Base-by-base conservation (phyloP, 2,797 vertebrate species). In the Melanotaenia parkinsoni region DNA sequence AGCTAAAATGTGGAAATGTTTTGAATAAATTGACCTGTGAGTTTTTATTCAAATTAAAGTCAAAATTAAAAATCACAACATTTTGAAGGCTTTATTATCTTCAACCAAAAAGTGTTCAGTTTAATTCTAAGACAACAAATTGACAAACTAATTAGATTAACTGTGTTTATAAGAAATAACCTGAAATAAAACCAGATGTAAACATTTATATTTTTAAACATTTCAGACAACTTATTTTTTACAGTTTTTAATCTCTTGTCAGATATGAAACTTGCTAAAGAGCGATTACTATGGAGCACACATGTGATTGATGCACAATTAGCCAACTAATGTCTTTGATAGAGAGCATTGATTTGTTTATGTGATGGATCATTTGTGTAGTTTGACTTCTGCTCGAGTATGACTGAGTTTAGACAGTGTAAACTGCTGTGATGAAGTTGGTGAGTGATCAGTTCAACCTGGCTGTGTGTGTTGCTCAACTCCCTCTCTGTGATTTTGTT, bases 281-380 rank as follows among this genome's bases (percentile, higher is more conserved):
- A 12, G 24, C 26, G 51, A 32, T 62, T 9, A 45, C 64, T 71
- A 43, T 70, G 58, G 65, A 28, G 37, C 62, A 22, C 60, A 56
- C 56, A 70, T 1, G 63, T 26, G 5, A 67, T 11, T 61, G 9
- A 58, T 37, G 51, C 60, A 67, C 59, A 45, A 54, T 77, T 50
- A 78, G 67, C 33, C 60, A 35, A 57, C 83, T 67, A 51, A 81
- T 86, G 65, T 56, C 5, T 0, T 6, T 83, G 73, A 84, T 72
- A 69, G 74, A 90, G 78, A 78, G 53, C 67, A 72, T 74, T 5
- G 22, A 64, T 76, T 57, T 77, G 67, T 86, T 76, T 71, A 53
- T 58, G 57, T 76, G 75, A 81, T 70, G 69, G 53, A 62, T 83
- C 20, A 82, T 87, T 80, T 84, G 77, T 89, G 79, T 79, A 58